Evolutionary conservation across 2,797 vertebrate species (phyloP).

Genomic region (Nyctibius grandis): DNA sequence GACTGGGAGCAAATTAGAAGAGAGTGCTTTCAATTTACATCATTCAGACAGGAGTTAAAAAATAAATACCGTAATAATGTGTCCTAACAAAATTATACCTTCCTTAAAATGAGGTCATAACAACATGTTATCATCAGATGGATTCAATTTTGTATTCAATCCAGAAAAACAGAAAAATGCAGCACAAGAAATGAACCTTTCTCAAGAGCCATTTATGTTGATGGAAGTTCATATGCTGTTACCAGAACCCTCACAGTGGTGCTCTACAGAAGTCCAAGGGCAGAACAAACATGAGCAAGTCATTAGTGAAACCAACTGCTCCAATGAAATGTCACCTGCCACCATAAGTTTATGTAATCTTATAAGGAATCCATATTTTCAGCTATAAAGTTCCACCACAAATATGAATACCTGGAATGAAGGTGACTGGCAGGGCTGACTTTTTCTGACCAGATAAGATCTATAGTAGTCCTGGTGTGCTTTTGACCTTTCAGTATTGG

Average conservation of each 20-base stretch:
- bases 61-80: slow-evolving; percentile 17
- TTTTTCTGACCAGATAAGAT: not conserved
- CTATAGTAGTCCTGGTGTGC: too few species aligned
- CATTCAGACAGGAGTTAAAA: slow-evolving; percentile 7
- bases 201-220: not conserved
- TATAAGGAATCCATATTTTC: not conserved
- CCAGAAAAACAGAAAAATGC: not conserved
- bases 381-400: not conserved
- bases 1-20: not conserved
- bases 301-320: not conserved
- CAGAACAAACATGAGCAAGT: not conserved
- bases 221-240: not conserved
- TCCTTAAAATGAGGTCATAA: slow-evolving; percentile 5
- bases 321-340: not conserved
- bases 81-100: not conserved
- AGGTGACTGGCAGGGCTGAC: not conserved
- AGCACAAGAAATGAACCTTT: not conserved
- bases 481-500: not conserved
- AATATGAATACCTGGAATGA: not conserved
- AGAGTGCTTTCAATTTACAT: slow-evolving; percentile 1
- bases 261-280: not conserved
- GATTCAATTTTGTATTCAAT: not conserved
- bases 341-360: not conserved
- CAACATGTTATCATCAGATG: not conserved
- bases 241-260: not conserved